Conservation (phyloP, 2,113 vertebrate genomes). For the Neodontobutis hainanensis region DNA sequence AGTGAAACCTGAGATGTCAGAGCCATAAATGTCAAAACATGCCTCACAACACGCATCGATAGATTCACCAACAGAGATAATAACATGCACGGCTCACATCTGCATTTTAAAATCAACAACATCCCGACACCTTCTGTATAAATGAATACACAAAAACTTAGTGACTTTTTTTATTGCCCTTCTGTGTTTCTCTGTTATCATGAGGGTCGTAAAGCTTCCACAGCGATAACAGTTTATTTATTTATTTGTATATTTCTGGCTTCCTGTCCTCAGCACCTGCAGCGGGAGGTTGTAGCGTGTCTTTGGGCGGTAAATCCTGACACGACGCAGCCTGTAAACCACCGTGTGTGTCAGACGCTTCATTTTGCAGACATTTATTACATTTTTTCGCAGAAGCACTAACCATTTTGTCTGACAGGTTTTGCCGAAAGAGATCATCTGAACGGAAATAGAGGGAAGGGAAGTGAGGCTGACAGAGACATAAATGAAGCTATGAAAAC, state of each 20-base stretch:
- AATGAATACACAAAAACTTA: conserved; percentile 21
- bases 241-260: background rate
- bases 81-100: conserved; percentile 10
- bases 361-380: conserved; percentile 17
- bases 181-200: background rate
- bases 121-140: conserved; percentile 37
- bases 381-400: conserved; percentile 24
- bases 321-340: conserved; percentile 18
- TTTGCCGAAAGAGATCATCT: conserved; percentile 12
- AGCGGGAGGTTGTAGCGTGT: conserved; percentile 4
- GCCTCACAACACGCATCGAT: background rate
- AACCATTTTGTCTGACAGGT: conserved; percentile 26
- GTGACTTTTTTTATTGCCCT: background rate
- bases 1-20: conserved; percentile 2
- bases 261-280: conserved; percentile 12
- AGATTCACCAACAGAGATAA: background rate
- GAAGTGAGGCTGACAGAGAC: conserved; percentile 3
- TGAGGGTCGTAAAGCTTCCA: background rate
- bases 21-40: conserved; percentile 22
- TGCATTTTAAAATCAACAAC: background rate
- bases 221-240: conserved; percentile 30
- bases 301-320: conserved; percentile 8
- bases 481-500: conserved; percentile 17
- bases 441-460: background rate
- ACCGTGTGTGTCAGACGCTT: conserved; percentile 8